Conservation (phyloP, 2,888 invertebrate genomes). For the Andrena bicolor region DNA sequence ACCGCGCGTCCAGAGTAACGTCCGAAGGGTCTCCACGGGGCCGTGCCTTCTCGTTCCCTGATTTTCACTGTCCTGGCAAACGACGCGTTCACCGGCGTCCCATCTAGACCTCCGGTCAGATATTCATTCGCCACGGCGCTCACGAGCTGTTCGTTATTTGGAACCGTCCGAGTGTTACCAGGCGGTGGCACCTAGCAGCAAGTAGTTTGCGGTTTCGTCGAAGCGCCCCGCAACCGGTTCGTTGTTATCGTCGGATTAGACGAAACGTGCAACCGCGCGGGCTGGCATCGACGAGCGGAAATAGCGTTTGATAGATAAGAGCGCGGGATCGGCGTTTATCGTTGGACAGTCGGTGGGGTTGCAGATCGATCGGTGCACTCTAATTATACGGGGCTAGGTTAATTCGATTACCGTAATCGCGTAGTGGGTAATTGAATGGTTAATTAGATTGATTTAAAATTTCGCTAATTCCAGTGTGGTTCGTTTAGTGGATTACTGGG, state of each 20-base stretch:
- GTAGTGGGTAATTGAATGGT: constrained; percentile 79
- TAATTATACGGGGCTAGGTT: constrained; percentile 79
- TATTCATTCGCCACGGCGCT: not conserved
- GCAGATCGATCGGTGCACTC: constrained; percentile 56
- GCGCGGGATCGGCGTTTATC: constrained; percentile 53
- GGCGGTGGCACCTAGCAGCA: not conserved
- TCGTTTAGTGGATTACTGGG: constrained; percentile 74
- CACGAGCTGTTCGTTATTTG: not conserved
- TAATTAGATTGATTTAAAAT: constrained; percentile 83
- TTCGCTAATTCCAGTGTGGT: constrained; percentile 73
- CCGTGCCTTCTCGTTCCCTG: constrained; percentile 44
- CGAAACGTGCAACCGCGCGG: not conserved
- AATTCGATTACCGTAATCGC: constrained; percentile 82
- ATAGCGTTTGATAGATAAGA: constrained; percentile 44
- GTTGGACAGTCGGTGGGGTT: constrained; percentile 51
- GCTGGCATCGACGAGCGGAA: constrained; percentile 3
- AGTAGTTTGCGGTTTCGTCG: not conserved
- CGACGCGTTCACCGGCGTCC: constrained; percentile 6
- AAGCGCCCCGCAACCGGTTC: not conserved
- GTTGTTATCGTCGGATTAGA: not conserved
- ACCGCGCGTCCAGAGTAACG: not conserved
- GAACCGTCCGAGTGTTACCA: not conserved
- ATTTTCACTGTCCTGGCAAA: constrained; percentile 29
- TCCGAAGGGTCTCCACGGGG: constrained; percentile 26
- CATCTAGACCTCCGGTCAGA: not conserved